Conservation (phyloP, 2,888 invertebrate genomes). For the Dicycla oo region DNA sequence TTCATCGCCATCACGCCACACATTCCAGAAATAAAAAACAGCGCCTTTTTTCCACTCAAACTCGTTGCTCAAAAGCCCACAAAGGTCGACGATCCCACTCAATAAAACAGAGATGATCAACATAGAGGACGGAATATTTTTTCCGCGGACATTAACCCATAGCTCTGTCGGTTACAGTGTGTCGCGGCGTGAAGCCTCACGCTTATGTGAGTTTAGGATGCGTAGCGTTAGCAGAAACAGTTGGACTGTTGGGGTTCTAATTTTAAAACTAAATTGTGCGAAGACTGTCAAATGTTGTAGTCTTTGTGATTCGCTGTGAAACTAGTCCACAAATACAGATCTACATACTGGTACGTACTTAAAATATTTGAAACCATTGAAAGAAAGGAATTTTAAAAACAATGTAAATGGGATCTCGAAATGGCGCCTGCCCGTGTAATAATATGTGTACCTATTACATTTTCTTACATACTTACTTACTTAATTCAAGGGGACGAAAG, state of each 20-base stretch:
- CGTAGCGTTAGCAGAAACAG: constrained; percentile 60
- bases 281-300: neutral
- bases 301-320: too few species aligned
- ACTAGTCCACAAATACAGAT: neutral
- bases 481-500: neutral
- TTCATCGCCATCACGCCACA: neutral
- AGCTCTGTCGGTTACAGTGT: constrained; percentile 50
- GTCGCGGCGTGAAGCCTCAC: constrained; percentile 60
- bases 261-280: constrained; percentile 8
- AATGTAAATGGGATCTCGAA: neutral
- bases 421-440: neutral
- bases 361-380: neutral
- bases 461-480: neutral
- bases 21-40: constrained; percentile 9
- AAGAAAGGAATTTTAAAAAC: neutral
- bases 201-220: constrained; percentile 68
- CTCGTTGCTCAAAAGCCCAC: constrained; percentile 13
- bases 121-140: constrained; percentile 41
- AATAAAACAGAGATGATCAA: constrained; percentile 45
- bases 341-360: neutral
- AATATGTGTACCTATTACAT: neutral
- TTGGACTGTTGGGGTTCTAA: neutral
- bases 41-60: neutral
- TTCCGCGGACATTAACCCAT: constrained; percentile 47
- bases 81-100: constrained; percentile 30